A percentile compares a stretch with the other conserved stretches of the same genome.
These are phyloP conservation scores for Clistopyga incitator DNA, from an alignment of 2,888 invertebrate genomes.

Conservation along the genomic window DNA sequence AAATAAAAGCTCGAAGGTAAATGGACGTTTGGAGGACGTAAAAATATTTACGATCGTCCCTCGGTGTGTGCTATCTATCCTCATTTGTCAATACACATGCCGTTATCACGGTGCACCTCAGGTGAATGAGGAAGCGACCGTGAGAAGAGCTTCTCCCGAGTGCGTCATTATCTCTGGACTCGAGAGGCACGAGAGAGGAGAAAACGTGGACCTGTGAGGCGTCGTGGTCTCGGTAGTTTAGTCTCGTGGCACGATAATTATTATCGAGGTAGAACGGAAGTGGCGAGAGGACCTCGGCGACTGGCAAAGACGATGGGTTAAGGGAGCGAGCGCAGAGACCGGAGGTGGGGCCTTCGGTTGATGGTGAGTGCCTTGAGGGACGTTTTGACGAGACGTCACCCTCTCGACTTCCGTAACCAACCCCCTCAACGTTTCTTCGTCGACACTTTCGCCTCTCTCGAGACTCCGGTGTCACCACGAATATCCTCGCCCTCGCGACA, in stretches of 20 bases:
- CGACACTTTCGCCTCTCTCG: constrained; percentile 17
- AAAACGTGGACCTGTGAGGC: constrained; percentile 9
- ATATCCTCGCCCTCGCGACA: not conserved
- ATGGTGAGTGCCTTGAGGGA: constrained; percentile 52
- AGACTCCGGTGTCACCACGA: not conserved
- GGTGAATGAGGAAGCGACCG: constrained; percentile 25
- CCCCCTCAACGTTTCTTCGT: constrained; percentile 16
- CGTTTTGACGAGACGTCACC: constrained; percentile 60
- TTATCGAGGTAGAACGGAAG: constrained; percentile 59
- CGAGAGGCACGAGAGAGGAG: constrained; percentile 19
- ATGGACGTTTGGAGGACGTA: not conserved
- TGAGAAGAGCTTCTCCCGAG: constrained; percentile 40
- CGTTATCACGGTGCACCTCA: constrained; percentile 9
- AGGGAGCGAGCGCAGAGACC: not conserved
- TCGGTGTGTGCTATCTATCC: constrained; percentile 37
- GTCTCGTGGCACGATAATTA: constrained; percentile 63
- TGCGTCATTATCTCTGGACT: constrained; percentile 63
- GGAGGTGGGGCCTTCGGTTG: constrained; percentile 37
- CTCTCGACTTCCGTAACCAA: constrained; percentile 46
- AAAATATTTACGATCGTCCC: not conserved
- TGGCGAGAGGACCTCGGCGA: constrained; percentile 24
- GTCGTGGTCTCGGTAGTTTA: constrained; percentile 48
- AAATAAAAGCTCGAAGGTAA: constrained; percentile 9
- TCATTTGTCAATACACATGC: constrained; percentile 42
- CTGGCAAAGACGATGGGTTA: constrained; percentile 31